Conservation (phyloP, 1,140 invertebrate genomes). For the Hestina assimilis region DNA sequence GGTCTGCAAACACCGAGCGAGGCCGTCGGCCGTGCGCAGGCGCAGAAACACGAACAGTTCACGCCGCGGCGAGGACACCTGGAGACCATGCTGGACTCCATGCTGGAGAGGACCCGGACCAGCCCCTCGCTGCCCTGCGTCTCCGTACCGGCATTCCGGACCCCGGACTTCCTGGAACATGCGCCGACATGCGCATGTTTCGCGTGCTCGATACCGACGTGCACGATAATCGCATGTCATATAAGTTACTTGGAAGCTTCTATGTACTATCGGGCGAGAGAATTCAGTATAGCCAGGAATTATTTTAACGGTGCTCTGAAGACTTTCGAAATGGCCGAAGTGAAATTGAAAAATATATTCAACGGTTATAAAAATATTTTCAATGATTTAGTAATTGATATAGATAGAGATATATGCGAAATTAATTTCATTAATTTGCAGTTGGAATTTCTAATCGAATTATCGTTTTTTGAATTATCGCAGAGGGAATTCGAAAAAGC, state of each 20-base stretch:
- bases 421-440: conserved; percentile 32
- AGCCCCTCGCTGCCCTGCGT: conserved; percentile 35
- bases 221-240: conserved; percentile 32
- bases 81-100: conserved; percentile 47
- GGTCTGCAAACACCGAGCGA: conserved; percentile 41
- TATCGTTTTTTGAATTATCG: conserved; percentile 46
- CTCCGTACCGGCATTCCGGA: conserved; percentile 33
- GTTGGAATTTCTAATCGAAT: conserved; percentile 51
- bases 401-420: conserved; percentile 6
- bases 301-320: conserved; percentile 48
- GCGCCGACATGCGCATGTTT: conserved; percentile 36
- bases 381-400: conserved; percentile 34
- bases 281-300: conserved; percentile 47
- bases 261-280: conserved; percentile 49
- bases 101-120: conserved; percentile 27
- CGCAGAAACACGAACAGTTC: conserved; percentile 24
- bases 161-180: conserved; percentile 45
- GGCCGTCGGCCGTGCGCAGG: conserved; percentile 1
- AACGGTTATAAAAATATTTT: conserved; percentile 20
- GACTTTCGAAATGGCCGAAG: conserved; percentile 35
- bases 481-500: conserved; percentile 32
- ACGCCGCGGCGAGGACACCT: conserved; percentile 37
- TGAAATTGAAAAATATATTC: conserved; percentile 33
- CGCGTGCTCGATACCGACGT: conserved; percentile 36
- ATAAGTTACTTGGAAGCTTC: conserved; percentile 44